A percentile compares a stretch with the other conserved stretches of the same genome.
Conservation (phyloP, 2,797 vertebrate genomes). For the Naso thynnoides region DNA sequence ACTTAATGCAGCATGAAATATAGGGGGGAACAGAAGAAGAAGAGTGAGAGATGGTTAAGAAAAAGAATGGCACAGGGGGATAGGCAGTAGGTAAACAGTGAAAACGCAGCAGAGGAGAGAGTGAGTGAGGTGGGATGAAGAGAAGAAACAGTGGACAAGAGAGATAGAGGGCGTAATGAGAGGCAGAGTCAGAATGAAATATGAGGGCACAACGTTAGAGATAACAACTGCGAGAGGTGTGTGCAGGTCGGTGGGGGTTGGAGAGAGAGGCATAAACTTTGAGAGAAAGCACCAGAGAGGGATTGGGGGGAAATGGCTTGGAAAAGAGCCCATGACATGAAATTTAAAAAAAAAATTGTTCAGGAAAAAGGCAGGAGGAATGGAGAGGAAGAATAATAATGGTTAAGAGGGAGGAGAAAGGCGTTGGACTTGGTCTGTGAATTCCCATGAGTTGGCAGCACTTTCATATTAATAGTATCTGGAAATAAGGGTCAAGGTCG, state of each 20-base stretch:
- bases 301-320: conserved; percentile 51
- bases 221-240: conserved; percentile 28
- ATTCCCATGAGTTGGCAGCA: conserved; percentile 28
- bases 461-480: conserved; percentile 43
- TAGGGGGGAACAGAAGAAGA: conserved; percentile 25
- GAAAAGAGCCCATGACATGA: conserved; percentile 53
- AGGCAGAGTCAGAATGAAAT: conserved; percentile 61
- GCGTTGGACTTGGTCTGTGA: conserved; percentile 19
- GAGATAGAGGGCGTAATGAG: conserved; percentile 58
- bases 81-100: conserved; percentile 37
- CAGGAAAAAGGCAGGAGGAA: conserved; percentile 7
- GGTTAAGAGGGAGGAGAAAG: conserved; percentile 4
- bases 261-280: conserved; percentile 34
- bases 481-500: conserved; percentile 46
- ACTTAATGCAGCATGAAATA: conserved; percentile 68
- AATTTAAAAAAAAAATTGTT: conserved; percentile 46
- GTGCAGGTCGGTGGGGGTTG: not conserved
- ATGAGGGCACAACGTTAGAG: conserved; percentile 45
- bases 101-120: conserved; percentile 22
- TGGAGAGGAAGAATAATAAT: conserved; percentile 33
- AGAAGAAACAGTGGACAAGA: conserved; percentile 47
- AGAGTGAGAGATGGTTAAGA: conserved; percentile 28
- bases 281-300: conserved; percentile 39
- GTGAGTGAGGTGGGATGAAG: not conserved
- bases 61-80: conserved; percentile 24